phyloP scores from a whole-genome alignment of 2,797 vertebrate genomes.

The Cephalopachus bancanus region DNA sequence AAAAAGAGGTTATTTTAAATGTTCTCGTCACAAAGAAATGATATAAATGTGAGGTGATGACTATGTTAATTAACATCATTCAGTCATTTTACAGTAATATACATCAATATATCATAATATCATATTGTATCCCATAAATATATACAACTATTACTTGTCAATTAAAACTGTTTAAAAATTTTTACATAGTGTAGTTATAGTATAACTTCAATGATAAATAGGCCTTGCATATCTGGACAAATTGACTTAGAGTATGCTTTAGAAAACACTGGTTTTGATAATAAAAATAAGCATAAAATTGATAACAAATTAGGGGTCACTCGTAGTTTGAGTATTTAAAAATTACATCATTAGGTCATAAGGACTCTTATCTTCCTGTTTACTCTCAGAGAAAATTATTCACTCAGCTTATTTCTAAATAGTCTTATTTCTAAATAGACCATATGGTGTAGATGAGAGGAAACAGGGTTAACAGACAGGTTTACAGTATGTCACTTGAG shows the following conservation, averaged over 20 bases:
- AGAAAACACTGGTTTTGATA: background rate
- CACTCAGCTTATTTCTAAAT: background rate
- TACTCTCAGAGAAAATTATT: constrained; percentile 30
- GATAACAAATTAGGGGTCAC: background rate
- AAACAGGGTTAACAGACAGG: background rate
- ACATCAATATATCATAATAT: background rate
- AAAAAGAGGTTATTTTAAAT: background rate
- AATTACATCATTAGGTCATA: background rate
- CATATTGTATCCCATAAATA: background rate
- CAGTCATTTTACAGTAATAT: background rate
- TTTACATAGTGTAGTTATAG: background rate
- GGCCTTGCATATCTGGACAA: background rate
- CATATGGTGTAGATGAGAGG: background rate
- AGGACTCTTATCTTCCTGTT: background rate
- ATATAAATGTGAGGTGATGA: background rate
- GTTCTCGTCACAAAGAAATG: background rate
- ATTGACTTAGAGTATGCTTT: background rate
- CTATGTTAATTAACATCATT: background rate
- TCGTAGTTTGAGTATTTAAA: background rate
- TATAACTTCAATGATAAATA: background rate
- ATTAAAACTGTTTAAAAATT: background rate
- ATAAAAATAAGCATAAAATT: background rate
- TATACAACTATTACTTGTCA: background rate
- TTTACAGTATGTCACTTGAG: background rate
- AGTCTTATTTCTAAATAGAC: background rate